Base-by-base conservation (phyloP, 2,113 vertebrate genomes). In the Vulpes ferrilata region DNA sequence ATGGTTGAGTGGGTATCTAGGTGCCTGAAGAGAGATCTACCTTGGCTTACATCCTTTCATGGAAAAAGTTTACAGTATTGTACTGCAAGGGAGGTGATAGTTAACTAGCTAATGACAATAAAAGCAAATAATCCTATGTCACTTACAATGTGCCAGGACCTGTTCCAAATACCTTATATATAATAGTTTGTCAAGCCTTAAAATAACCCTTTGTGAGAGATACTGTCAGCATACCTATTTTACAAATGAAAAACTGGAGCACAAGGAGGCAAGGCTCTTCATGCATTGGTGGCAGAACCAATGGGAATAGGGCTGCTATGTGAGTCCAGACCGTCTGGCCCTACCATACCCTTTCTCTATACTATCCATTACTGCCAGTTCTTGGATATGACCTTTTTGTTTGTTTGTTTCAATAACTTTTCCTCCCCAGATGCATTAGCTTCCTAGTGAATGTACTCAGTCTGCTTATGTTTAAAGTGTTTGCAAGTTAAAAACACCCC, bases 61-160 rank as follows among this genome's bases (percentile, higher is more conserved):
- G 84, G 78, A 95, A 69, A 91, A 97, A 93, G 96, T 96, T 98
- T 84, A 97, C 60, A 69, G 35, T 27, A 76, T 65, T 93, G 57
- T 85, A 48, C 59, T 90, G 97, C 88, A 80, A 97, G 89, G 83
- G 84, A 97, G 76, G 74, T 85, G 25, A 73, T 13, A 57, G 80
- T 78, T 62, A 97, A 94, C 88, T 83, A 95, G 88, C 19, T 95
- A 17, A 85, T 90, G 22, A 71, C 81, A 78, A 59, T 38, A 90
- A 86, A 88, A 86, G 25, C 25, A 79, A 67, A 80, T 81, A 94
- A 85, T 90, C 55, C 19, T 43, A 23, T 53, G 30, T 85, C 48
- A 88, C 20, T 82, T 79, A 57, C 3, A 3, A 43, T 59, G 19
- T n/a, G 12, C 57, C 78, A 62, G n/a, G 22, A 3, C 17, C 32